phyloP scores from a whole-genome alignment of 2,113 vertebrate genomes.

The Tychaedon coryphoeus region DNA sequence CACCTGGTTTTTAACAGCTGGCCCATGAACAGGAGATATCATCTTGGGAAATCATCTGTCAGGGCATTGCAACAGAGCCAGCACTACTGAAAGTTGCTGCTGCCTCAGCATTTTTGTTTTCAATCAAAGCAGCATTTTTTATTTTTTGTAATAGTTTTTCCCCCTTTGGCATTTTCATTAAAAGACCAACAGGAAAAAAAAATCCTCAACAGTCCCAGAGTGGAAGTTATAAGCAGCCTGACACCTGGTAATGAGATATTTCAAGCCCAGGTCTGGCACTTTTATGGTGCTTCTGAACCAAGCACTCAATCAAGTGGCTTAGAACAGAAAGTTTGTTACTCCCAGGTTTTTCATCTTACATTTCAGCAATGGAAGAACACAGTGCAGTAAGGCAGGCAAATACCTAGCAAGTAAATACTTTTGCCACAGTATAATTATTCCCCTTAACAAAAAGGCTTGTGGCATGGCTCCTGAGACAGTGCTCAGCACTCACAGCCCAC shows the following conservation, averaged over 20 bases:
- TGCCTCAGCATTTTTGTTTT: conserved; percentile 45
- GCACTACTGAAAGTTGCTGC: background rate
- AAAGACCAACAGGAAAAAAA: background rate
- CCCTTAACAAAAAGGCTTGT: background rate
- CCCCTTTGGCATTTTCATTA: conserved; percentile 50
- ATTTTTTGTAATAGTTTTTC: background rate
- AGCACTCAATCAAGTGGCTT: conserved; percentile 7
- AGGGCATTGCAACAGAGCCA: background rate
- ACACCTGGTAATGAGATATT: conserved; percentile 47
- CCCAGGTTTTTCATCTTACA: background rate
- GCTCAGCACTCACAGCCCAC: background rate
- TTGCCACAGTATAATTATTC: background rate
- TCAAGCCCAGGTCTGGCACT: conserved; percentile 23
- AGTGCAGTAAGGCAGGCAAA: background rate
- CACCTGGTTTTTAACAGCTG: no score
- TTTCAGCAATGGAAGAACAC: background rate
- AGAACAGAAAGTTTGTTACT: conserved; percentile 22
- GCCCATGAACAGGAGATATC: no score
- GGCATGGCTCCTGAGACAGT: background rate
- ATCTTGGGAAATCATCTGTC: background rate
- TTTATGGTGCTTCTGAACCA: conserved; percentile 34
- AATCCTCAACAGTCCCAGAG: background rate
- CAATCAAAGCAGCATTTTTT: conserved; percentile 16
- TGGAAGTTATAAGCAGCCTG: conserved; percentile 28
- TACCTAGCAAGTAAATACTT: background rate